Base-by-base conservation (phyloP, 2,797 vertebrate species). In the Tokudaia tokunoshimensis region DNA sequence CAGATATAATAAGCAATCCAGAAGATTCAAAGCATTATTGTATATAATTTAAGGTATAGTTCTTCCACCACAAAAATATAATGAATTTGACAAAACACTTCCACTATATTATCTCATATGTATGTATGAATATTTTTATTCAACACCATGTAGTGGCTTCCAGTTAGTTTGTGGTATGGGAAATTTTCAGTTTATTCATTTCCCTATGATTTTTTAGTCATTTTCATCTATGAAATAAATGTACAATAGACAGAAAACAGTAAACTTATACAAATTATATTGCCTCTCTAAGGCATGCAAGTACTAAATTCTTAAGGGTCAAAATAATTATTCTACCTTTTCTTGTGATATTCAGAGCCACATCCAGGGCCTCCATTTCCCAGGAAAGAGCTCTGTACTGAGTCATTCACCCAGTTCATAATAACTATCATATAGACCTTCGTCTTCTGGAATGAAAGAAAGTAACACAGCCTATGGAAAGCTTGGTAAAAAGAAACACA, bases 61-160 rank as follows among this genome's bases (percentile, higher is more conserved):
- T 13, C 22, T 74, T 44, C 2, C 22, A 88, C 47, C 26, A 11
- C 61, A 37, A 96, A 72, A 89, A 89, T n/a, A 79, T 78, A 34
- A 94, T 74, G 13, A 94, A 85, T 72, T 70, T 74, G 63, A 44
- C 72, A 84, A 72, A 89, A 92, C 6, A 72, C 44, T 89, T 94
- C 13, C 31, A 75, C 70, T 79, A 55, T 78, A 63, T 61, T 50
- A 52, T 70, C 87, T 89, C 44, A 83, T 61, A 41, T 24, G 10
- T 78, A 7, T 70, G 6, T 65, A 34, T 75, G 65, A 91, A 67
- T 31, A 26, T 61, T 87, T 81, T 57, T 76, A 75, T 67, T 59
- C 67, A 76, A 87, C 91, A 87, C 47, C 59, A 57, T 76, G 41
- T n/a, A 67, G 22, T 41, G 65, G 13, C 26, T 86, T 24, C 47